Evolutionary conservation across 1,140 invertebrate species (phyloP).

Genomic region (Nasonia vitripennis): DNA sequence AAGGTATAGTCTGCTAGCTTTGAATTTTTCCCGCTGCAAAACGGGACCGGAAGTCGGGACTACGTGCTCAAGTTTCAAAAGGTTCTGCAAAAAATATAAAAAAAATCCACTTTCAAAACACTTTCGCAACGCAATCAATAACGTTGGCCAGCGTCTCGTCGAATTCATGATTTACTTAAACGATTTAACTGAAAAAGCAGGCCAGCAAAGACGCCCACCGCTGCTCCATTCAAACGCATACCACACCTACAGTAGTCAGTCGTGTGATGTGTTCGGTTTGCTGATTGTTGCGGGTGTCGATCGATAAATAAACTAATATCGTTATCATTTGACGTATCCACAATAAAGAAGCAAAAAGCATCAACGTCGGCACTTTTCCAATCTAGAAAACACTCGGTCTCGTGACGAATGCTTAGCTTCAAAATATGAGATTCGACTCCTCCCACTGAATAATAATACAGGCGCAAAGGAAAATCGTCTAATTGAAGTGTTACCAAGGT

Average conservation of each 20-base stretch:
- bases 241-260: background rate
- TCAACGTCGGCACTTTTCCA: background rate
- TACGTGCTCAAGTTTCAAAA: background rate
- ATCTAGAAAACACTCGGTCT: background rate
- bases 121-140: background rate
- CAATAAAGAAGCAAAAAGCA: background rate
- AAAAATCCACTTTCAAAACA: background rate
- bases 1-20: background rate
- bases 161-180: too few species aligned
- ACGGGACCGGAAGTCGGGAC: background rate
- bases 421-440: background rate
- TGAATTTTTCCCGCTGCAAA: background rate
- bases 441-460: background rate
- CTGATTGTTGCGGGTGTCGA: conserved; percentile 8
- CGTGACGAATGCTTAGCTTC: background rate
- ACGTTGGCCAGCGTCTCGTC: background rate
- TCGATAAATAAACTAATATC: conserved; percentile 26
- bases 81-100: background rate
- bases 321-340: background rate
- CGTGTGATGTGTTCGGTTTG: background rate
- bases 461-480: background rate
- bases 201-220: background rate
- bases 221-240: background rate
- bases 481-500: background rate
- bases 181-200: too few species aligned